These are phyloP conservation scores for Orchestes rusci DNA, from an alignment of 2,888 invertebrate genomes.

Conservation along the genomic window DNA sequence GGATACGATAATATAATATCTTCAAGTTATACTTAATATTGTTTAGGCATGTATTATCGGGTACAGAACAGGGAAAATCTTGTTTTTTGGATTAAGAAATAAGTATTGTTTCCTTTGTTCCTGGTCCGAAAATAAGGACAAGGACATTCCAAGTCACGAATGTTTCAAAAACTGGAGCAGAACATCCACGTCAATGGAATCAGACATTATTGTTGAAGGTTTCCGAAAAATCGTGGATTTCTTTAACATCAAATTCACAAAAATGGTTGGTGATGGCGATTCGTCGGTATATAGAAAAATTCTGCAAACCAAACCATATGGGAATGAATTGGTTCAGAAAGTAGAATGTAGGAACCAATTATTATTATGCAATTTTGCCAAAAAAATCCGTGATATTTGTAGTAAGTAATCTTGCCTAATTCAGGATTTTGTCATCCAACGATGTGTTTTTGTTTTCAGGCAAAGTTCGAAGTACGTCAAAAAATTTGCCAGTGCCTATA, in stretches of 20 bases:
- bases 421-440: too few relatives aligned
- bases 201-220: conserved; percentile 25
- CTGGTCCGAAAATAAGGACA: neutral
- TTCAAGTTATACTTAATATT: neutral
- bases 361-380: neutral
- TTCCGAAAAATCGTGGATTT: conserved; percentile 21
- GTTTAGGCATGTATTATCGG: conserved; percentile 24
- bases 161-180: conserved; percentile 26
- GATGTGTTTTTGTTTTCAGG: neutral
- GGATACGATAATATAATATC: too few relatives aligned
- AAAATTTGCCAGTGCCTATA: conserved; percentile 7
- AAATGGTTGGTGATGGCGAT: conserved; percentile 26
- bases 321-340: conserved; percentile 1
- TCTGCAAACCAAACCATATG: conserved; percentile 3
- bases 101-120: conserved; percentile 24
- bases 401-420: too few relatives aligned
- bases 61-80: conserved; percentile 18
- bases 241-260: conserved; percentile 18
- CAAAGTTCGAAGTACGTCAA: conserved; percentile 4
- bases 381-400: too few relatives aligned
- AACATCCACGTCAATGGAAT: conserved; percentile 24
- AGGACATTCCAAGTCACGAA: conserved; percentile 9
- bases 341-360: neutral
- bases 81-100: too few relatives aligned
- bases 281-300: conserved; percentile 15